Conservation (phyloP, 1,140 invertebrate species). For the Tribolium madens region DNA sequence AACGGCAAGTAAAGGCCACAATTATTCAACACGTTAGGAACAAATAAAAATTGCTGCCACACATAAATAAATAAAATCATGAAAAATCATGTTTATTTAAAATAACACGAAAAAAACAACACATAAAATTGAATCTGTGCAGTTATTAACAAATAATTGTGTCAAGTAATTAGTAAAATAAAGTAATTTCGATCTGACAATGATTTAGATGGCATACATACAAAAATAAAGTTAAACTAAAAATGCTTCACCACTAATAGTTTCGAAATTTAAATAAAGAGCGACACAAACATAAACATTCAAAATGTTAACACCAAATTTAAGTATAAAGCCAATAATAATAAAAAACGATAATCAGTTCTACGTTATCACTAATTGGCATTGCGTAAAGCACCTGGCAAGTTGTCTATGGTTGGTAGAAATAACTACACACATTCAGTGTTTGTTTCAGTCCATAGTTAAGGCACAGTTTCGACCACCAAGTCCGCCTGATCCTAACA, state of each 20-base stretch:
- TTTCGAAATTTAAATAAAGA: not conserved
- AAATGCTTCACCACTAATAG: no score
- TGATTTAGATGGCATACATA: slow-evolving; percentile 35
- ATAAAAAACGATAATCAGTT: slow-evolving; percentile 27
- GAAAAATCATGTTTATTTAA: not conserved
- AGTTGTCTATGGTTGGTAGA: slow-evolving; percentile 29
- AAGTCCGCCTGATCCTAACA: slow-evolving; percentile 8
- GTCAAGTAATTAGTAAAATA: slow-evolving; percentile 16
- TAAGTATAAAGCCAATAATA: slow-evolving; percentile 36
- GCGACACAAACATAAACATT: slow-evolving; percentile 15
- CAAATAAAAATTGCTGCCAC: slow-evolving; percentile 33
- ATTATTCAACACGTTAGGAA: not conserved
- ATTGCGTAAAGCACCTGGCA: slow-evolving; percentile 48
- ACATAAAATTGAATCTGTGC: slow-evolving; percentile 13
- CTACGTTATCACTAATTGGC: slow-evolving; percentile 46
- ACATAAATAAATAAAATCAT: slow-evolving; percentile 26
- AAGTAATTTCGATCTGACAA: slow-evolving; percentile 41
- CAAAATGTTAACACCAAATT: slow-evolving; percentile 23
- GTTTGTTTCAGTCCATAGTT: slow-evolving; percentile 45
- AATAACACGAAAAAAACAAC: not conserved
- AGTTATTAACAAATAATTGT: slow-evolving; percentile 20
- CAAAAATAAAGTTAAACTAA: slow-evolving; percentile 19
- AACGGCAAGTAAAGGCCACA: slow-evolving; percentile 20
- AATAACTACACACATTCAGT: slow-evolving; percentile 30
- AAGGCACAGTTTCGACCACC: slow-evolving; percentile 46